These are phyloP conservation scores for Trachelus iudaicus DNA, from an alignment of 2,888 invertebrate genomes.

Conservation along the genomic window DNA sequence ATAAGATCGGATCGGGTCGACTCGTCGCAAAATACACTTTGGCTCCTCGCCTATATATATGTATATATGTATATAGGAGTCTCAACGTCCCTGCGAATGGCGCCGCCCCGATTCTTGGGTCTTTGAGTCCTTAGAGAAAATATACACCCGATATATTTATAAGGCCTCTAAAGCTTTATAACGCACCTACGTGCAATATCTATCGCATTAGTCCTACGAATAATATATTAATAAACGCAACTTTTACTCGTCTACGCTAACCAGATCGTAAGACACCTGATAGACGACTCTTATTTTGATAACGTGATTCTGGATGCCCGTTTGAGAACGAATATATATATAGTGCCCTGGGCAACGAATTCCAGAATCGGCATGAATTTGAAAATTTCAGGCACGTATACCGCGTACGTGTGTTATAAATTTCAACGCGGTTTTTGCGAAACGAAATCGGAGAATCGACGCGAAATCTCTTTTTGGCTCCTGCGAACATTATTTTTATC, in stretches of 20 bases:
- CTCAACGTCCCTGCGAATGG: neutral
- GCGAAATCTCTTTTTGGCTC: neutral
- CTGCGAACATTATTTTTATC: neutral
- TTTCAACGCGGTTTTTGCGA: conserved; percentile 28
- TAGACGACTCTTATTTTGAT: no score
- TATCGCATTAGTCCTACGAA: no score
- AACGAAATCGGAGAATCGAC: conserved; percentile 1
- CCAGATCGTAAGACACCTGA: no score
- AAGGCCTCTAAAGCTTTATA: no score
- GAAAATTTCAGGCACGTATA: conserved; percentile 45
- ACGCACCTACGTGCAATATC: no score
- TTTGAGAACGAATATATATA: no score
- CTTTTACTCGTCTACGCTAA: no score
- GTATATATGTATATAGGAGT: neutral
- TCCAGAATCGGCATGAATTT: conserved; percentile 14
- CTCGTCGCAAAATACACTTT: conserved; percentile 9
- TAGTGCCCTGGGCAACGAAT: neutral
- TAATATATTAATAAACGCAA: no score
- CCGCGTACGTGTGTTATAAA: conserved; percentile 39
- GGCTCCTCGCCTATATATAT: neutral
- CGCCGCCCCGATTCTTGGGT: neutral
- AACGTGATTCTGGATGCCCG: no score
- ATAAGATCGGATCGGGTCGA: conserved; percentile 22
- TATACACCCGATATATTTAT: no score
- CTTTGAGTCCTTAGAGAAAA: no score